Evolutionary conservation across 2,797 vertebrate genomes (phyloP), one percentile per base, ranked within the genome.

Genomic region (Staurois parvus): DNA sequence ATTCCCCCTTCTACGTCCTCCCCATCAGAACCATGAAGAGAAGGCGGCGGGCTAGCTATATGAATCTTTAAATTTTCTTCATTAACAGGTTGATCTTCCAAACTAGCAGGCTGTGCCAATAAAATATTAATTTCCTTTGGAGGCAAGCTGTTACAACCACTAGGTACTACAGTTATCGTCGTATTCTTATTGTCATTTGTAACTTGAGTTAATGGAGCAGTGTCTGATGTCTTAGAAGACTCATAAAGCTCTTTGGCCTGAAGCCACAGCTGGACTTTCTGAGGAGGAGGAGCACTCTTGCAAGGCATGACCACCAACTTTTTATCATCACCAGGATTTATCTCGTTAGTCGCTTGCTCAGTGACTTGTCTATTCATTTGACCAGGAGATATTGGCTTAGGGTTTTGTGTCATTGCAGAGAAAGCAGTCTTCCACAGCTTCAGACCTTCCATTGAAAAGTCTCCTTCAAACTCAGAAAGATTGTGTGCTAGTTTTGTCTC

Each of bases 351-450:
- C 84, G 88, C 89, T 84, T 90, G 90, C 85, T 89, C 91, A 74
- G 93, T 85, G 75, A 89, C 12, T 59, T 86, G 67, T 88, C 93
- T 87, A 81, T 88, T 93, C 66, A 87, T 93, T 79, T 89, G 90
- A 82, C 90, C 91, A 15, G 96, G 95, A 87, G 94, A 93, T 0
- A 93, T 94, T 48, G 94, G 92, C 88, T 92, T 91, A 88, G 94
- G 92, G 89, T 90, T 88, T 64, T 94, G 95, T 6, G 96, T 97
- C 98, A 99, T 99, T 83, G 96, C 97, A 37, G 96, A 96, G 92
- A 99, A 99, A 0, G 97, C 98, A 0, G 96, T 96, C 93, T 98
- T 98, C 98, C 98, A 99, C 76, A 99, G 96, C 72, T 92, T 93
- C 42, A 99, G 94, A 76, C 98, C 98, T 88, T 99, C 97, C 89